Conservation (phyloP, 2,797 vertebrate genomes). For the Sebastes minor region DNA sequence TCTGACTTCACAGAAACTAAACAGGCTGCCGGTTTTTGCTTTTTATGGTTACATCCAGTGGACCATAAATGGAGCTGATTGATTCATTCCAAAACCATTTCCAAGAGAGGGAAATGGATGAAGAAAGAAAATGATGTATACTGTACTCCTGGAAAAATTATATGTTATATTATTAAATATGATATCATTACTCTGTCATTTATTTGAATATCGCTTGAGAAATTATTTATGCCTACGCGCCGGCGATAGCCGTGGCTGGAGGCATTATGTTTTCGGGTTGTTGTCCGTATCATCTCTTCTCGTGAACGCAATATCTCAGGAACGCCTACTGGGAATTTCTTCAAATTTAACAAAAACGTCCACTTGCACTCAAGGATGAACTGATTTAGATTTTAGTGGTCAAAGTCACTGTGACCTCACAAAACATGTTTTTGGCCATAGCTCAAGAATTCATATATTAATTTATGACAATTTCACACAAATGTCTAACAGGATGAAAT, state of each 20-base stretch:
- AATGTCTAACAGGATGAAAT: too few species aligned
- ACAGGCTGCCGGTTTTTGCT: neutral
- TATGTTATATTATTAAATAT: neutral
- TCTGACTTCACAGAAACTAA: neutral
- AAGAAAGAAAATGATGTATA: neutral
- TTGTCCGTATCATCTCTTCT: too few species aligned
- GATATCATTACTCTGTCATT: neutral
- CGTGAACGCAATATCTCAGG: too few species aligned
- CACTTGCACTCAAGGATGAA: too few species aligned
- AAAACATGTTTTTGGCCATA: too few species aligned
- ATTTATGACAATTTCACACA: too few species aligned
- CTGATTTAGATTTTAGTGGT: too few species aligned
- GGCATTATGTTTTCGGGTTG: too few species aligned
- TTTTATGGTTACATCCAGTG: neutral
- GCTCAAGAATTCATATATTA: too few species aligned
- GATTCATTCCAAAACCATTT: neutral
- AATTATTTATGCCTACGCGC: fast-evolving
- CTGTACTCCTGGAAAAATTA: neutral
- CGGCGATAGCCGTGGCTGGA: fast-evolving
- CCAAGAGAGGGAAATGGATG: neutral
- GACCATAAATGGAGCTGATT: neutral
- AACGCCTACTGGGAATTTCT: too few species aligned
- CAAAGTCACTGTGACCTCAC: too few species aligned
- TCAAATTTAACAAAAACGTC: too few species aligned
- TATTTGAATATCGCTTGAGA: neutral